Conservation (phyloP, 2,797 vertebrate species). For the Benthosema pterotum region DNA sequence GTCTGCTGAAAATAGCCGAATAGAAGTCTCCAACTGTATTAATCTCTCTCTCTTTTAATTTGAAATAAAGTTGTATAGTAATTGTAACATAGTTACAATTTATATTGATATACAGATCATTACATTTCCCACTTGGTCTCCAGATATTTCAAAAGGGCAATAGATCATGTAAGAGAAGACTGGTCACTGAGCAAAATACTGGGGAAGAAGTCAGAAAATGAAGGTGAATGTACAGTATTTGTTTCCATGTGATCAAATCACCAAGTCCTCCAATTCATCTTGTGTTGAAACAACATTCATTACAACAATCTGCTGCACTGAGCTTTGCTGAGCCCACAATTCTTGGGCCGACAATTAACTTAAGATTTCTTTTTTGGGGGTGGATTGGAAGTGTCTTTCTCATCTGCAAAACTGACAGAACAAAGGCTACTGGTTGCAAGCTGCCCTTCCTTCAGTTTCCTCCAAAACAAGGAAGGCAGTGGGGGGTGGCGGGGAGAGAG, state of each 20-base stretch:
- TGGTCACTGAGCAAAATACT: conserved; percentile 30
- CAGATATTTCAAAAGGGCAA: conserved; percentile 45
- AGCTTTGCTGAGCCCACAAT: conserved; percentile 55
- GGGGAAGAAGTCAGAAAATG: conserved; percentile 8
- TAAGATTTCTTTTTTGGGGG: conserved; percentile 38
- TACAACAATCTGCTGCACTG: conserved; percentile 35
- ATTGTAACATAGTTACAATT: too few species aligned
- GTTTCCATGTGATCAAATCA: conserved; percentile 54
- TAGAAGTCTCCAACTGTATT: too few species aligned
- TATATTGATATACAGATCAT: too few species aligned
- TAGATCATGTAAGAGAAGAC: conserved; percentile 36
- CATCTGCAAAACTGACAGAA: conserved; percentile 56
- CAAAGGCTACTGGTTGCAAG: conserved; percentile 46
- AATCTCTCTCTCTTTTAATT: too few species aligned
- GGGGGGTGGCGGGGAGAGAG: neutral
- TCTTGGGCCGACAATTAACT: conserved; percentile 63
- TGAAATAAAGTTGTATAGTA: too few species aligned
- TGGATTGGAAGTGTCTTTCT: conserved; percentile 43
- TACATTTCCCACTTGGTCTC: conserved; percentile 38
- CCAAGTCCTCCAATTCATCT: conserved; percentile 53
- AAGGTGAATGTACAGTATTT: conserved; percentile 39
- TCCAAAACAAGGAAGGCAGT: conserved; percentile 26
- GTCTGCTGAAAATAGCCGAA: too few species aligned
- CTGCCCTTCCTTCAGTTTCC: conserved; percentile 50
- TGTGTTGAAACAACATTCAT: conserved; percentile 51